Evolutionary conservation across 2,113 vertebrate species (phyloP).

Genomic region (Brienomyrus brachyistius): DNA sequence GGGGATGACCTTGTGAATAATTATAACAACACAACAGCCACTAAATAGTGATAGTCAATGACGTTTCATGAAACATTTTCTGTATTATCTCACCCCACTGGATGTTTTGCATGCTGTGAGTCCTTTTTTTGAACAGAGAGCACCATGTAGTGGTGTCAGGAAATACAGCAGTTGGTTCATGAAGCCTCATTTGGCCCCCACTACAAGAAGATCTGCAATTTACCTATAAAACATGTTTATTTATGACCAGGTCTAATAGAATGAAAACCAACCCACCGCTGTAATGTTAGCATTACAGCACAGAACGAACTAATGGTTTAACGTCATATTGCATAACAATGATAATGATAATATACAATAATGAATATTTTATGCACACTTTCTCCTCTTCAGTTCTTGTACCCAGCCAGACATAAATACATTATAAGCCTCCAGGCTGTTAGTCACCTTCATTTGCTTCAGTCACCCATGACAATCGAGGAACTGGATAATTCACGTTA

Average conservation of each 20-base stretch:
- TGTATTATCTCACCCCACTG: no score
- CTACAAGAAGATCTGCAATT: neutral
- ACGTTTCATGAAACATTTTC: no score
- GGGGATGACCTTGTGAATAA: no score
- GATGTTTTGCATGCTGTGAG: no score
- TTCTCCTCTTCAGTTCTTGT: neutral
- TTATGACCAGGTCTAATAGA: neutral
- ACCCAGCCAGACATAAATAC: neutral
- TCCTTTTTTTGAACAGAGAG: no score
- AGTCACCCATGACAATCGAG: neutral
- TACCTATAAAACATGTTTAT: neutral
- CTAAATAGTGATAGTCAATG: no score
- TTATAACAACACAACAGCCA: no score
- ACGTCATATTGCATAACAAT: neutral
- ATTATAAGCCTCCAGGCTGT: neutral
- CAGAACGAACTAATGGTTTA: neutral
- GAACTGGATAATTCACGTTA: neutral
- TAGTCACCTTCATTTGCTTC: neutral
- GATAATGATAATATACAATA: neutral
- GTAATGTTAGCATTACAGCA: neutral
- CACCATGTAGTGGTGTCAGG: no score
- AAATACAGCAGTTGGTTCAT: no score
- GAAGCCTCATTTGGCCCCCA: no score
- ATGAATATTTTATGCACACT: neutral
- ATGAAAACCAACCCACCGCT: neutral